Evolutionary conservation across 2,888 invertebrate species (phyloP).

Genomic region (Dicyrtomina minuta): DNA sequence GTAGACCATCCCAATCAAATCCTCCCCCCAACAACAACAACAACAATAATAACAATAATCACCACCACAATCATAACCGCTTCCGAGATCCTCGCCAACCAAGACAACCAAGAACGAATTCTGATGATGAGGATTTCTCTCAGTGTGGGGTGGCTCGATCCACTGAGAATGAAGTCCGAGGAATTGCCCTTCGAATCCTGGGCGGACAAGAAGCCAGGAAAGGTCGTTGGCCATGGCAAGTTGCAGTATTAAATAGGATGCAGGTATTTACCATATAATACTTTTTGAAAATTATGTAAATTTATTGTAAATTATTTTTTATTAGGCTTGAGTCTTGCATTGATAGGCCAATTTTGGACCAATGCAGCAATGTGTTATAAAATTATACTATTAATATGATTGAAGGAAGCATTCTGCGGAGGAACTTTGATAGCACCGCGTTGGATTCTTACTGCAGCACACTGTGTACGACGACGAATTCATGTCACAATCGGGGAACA

Average conservation of each 20-base stretch:
- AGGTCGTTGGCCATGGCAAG: constrained; percentile 94
- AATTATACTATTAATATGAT: background rate
- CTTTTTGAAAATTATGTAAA: constrained; percentile 47
- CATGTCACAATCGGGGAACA: constrained; percentile 84
- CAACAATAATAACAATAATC: background rate
- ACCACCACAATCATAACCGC: no score
- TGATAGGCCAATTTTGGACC: background rate
- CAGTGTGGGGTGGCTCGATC: constrained; percentile 49
- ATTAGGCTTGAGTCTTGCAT: background rate
- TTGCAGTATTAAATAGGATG: constrained; percentile 80
- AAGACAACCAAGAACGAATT: background rate
- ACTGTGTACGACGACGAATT: constrained; percentile 76
- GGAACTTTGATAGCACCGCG: constrained; percentile 77
- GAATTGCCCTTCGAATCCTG: constrained; percentile 69
- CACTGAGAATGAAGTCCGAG: constrained; percentile 34
- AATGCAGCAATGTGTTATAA: background rate
- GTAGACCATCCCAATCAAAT: background rate
- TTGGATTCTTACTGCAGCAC: constrained; percentile 80
- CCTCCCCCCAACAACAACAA: background rate
- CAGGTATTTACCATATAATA: no score
- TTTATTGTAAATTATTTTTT: background rate
- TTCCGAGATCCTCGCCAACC: no score
- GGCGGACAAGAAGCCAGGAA: constrained; percentile 78
- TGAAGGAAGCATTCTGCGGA: constrained; percentile 82
- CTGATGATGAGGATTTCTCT: background rate